A percentile compares a stretch with the other conserved stretches of the same genome.
Evolutionary conservation across 2,888 invertebrate genomes (phyloP).

Genomic region (Acanthosepion pharaonis): DNA sequence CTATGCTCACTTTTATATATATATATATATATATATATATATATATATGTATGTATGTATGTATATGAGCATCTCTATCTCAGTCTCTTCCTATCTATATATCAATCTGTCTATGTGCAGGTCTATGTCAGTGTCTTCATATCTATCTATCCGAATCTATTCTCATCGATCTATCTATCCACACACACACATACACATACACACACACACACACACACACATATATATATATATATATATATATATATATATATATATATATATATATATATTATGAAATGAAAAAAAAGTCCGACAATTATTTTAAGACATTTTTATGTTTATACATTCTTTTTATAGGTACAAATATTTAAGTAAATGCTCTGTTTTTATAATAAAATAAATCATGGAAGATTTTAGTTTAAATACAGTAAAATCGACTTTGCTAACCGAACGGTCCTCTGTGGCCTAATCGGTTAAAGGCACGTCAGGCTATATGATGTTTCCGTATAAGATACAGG

Average conservation of each 20-base stretch:
- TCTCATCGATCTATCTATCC: neutral
- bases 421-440: too few species aligned
- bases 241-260: slow-evolving; percentile 10
- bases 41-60: neutral
- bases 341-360: too few species aligned
- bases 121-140: neutral
- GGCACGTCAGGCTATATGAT: too few species aligned
- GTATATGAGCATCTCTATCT: neutral
- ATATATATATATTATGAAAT: neutral
- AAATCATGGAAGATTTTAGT: too few species aligned
- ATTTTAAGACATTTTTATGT: too few species aligned
- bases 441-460: too few species aligned
- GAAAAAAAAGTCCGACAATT: too few species aligned
- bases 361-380: too few species aligned
- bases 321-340: too few species aligned
- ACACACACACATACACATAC: neutral
- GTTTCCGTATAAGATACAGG: too few species aligned
- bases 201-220: neutral
- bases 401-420: too few species aligned
- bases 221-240: neutral
- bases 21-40: slow-evolving; percentile 34
- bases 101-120: neutral
- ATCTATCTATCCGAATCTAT: neutral
- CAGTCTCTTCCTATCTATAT: neutral
- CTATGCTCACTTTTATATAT: too few species aligned